Evolutionary conservation across 2,888 invertebrate species (phyloP).

Genomic region (Digitonthophagus gazella): DNA sequence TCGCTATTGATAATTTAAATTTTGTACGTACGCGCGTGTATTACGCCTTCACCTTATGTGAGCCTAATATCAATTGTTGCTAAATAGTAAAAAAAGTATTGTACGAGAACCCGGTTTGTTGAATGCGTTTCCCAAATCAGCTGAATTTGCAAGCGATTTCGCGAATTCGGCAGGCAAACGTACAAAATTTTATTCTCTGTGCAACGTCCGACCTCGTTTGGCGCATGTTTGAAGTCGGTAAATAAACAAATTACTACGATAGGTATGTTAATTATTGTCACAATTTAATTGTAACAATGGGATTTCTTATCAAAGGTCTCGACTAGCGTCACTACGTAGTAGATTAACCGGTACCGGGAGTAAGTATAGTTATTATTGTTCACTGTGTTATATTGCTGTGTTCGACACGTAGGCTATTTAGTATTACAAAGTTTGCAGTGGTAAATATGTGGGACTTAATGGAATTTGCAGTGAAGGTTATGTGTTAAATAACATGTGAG

Average conservation of each 20-base stretch:
- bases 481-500: too few species aligned
- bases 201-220: constrained; percentile 8
- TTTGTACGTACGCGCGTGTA: constrained; percentile 1
- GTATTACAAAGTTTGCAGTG: too few species aligned
- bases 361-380: too few species aligned
- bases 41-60: constrained; percentile 3
- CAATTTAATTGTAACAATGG: background rate
- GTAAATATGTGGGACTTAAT: too few species aligned
- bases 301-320: background rate
- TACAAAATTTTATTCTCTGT: constrained; percentile 10
- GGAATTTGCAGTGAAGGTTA: too few species aligned
- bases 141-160: background rate
- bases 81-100: constrained; percentile 17
- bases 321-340: too few species aligned
- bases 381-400: too few species aligned
- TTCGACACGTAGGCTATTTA: too few species aligned
- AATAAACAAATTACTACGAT: constrained; percentile 3
- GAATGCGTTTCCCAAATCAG: background rate
- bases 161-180: constrained; percentile 7
- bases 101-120: background rate
- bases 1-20: constrained; percentile 4
- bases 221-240: background rate
- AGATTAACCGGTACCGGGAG: too few species aligned
- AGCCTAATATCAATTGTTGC: constrained; percentile 22
- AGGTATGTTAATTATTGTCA: constrained; percentile 10